phyloP scores from a whole-genome alignment of 2,888 invertebrate genomes.

The Luperina testacea region DNA sequence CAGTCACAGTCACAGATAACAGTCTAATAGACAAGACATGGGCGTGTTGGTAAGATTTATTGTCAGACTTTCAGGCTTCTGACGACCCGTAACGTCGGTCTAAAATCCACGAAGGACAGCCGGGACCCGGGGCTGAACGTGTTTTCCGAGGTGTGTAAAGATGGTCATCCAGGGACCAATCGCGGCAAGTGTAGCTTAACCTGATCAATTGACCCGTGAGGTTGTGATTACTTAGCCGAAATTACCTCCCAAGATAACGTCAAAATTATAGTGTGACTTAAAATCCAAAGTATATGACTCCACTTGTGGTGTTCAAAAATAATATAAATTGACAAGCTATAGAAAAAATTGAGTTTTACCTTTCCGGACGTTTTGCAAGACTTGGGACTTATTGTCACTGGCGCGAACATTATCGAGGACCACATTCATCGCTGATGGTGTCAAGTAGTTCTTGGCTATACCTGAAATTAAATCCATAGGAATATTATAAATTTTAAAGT shows the following conservation, averaged over 20 bases:
- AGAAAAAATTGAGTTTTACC: conserved; percentile 4
- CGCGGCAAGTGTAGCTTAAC: not conserved
- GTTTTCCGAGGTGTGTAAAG: not conserved
- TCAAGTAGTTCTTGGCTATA: conserved; percentile 21
- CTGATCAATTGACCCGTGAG: not conserved
- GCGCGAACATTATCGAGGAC: conserved; percentile 15
- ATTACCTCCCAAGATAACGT: not conserved
- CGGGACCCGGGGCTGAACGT: too few relatives aligned
- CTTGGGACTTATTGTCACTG: conserved; percentile 9
- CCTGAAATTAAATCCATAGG: conserved; percentile 4
- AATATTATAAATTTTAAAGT: too few relatives aligned
- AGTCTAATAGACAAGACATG: not conserved
- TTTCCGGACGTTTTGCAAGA: conserved; percentile 24
- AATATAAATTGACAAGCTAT: too few relatives aligned
- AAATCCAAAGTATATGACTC: too few relatives aligned
- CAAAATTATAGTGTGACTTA: too few relatives aligned
- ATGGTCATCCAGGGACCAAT: not conserved
- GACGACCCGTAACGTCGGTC: too few relatives aligned
- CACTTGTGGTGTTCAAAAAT: too few relatives aligned
- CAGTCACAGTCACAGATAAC: too few relatives aligned
- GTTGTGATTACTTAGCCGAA: not conserved
- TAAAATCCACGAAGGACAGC: too few relatives aligned
- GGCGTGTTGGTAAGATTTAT: too few relatives aligned
- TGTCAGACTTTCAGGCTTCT: too few relatives aligned
- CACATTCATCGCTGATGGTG: conserved; percentile 28